These are phyloP conservation scores for Seriola aureovittata DNA, from an alignment of 2,113 vertebrate species.

Conservation along the genomic window DNA sequence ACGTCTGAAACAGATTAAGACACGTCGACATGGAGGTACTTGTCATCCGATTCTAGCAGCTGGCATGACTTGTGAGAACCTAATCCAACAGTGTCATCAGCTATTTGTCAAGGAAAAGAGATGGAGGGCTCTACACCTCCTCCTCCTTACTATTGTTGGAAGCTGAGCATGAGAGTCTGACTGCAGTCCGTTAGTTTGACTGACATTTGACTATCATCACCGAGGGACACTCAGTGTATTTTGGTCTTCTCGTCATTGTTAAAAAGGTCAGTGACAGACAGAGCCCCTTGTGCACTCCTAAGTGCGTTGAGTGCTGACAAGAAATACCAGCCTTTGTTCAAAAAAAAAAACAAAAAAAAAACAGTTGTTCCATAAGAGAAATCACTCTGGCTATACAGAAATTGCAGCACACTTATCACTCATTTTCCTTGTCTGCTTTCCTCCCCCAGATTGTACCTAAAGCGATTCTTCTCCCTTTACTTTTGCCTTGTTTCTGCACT, in stretches of 20 bases:
- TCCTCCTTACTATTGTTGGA: constrained; percentile 53
- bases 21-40: constrained; percentile 46
- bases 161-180: constrained; percentile 42
- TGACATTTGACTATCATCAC: constrained; percentile 60
- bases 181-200: constrained; percentile 57
- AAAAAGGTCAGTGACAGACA: constrained; percentile 70
- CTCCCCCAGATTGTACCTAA: constrained; percentile 59
- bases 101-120: constrained; percentile 66
- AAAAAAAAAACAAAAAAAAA: neutral
- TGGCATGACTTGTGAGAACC: constrained; percentile 73
- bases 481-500: constrained; percentile 54
- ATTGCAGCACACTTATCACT: constrained; percentile 55
- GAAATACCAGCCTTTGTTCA: constrained; percentile 55
- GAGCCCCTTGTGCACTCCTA: constrained; percentile 26
- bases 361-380: constrained; percentile 56
- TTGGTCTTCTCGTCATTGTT: constrained; percentile 52
- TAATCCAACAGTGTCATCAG: constrained; percentile 71
- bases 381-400: constrained; percentile 57
- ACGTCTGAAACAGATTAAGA: constrained; percentile 61
- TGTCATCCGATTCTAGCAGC: constrained; percentile 72
- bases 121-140: constrained; percentile 35
- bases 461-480: constrained; percentile 47
- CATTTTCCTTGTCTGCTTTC: constrained; percentile 63
- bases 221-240: constrained; percentile 47
- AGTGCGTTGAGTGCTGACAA: constrained; percentile 41